Evolutionary conservation across 2,888 invertebrate species (phyloP), one percentile per base, ranked within the genome.

Genomic region (Microctonus brassicae): DNA sequence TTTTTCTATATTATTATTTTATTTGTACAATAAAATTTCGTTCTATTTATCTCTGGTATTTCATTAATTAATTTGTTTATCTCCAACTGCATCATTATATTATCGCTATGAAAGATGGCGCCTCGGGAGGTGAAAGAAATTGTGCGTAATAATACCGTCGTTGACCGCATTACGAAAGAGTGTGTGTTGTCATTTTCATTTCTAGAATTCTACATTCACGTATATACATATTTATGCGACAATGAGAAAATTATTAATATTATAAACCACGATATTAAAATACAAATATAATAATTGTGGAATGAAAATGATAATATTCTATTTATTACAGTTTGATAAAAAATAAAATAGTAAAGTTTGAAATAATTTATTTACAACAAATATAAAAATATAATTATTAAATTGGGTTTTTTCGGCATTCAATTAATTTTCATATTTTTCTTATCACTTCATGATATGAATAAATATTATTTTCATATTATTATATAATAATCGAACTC

Each of bases 191-290:
- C 17, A 22, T 42, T 17, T 17, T 47, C 9, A n/a, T 17, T 47
- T n/a, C 1, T 47, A 17, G 47, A 17, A 7, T 1, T 17, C n/a
- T n/a, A n/a, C n/a, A n/a, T n/a, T n/a, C n/a, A 47, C 17, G 17
- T n/a, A 7, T 20, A 17, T 17, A 47, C 26, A n/a, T 57, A 29
- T n/a, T 22, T 13, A 17, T 4, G 6, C 13, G n/a, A 26, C n/a
- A 13, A n/a, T 5, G 73, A 76, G 69, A 67, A 63, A 70, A 69
- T 66, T 72, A 71, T 71, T 66, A 66, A 71, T 66, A 42, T n/a
- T n/a, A 60, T 61, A 61, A 71, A 71, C 61, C 66, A 71, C 61
- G 55, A 47, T 42, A 64, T 60, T 36, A 17, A 11, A 60, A 36
- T 33, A 17, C 7, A 11, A 11, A 60, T 9, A 55, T 26, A 17